Conservation (phyloP, 2,888 invertebrate species). For the Doris montereyensis region DNA sequence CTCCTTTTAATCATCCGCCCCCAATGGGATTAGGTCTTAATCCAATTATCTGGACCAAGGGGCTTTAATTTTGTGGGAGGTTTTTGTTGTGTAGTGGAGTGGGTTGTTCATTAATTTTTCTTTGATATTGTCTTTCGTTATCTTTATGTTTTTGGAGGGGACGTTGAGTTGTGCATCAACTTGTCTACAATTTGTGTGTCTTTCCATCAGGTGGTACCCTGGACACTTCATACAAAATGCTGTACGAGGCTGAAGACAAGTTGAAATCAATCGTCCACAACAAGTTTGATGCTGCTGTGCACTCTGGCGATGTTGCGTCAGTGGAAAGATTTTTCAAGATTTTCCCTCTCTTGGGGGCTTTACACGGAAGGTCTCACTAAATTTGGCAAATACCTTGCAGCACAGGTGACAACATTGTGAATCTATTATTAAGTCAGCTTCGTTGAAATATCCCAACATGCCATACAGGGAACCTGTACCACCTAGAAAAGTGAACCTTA, state of each 20-base stretch:
- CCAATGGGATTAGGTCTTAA: too few species aligned
- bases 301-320: constrained; percentile 87
- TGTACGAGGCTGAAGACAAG: constrained; percentile 85
- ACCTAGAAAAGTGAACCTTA: too few species aligned
- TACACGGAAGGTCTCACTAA: constrained; percentile 90
- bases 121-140: too few species aligned
- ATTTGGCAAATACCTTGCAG: constrained; percentile 88
- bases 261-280: constrained; percentile 81
- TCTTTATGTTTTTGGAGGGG: too few species aligned
- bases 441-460: too few species aligned
- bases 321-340: constrained; percentile 97
- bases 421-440: too few species aligned
- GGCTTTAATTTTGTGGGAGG: background rate
- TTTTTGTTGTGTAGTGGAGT: background rate
- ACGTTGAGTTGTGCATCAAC: too few species aligned
- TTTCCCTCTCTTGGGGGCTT: constrained; percentile 93
- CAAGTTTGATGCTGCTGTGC: constrained; percentile 89
- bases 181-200: too few species aligned
- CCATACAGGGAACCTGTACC: too few species aligned
- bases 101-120: background rate
- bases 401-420: too few species aligned
- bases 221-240: constrained; percentile 80
- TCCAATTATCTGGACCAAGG: background rate
- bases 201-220: constrained; percentile 77
- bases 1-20: too few species aligned